Evolutionary conservation across 2,888 invertebrate species (phyloP).

Genomic region (Calliscelio sp.): DNA sequence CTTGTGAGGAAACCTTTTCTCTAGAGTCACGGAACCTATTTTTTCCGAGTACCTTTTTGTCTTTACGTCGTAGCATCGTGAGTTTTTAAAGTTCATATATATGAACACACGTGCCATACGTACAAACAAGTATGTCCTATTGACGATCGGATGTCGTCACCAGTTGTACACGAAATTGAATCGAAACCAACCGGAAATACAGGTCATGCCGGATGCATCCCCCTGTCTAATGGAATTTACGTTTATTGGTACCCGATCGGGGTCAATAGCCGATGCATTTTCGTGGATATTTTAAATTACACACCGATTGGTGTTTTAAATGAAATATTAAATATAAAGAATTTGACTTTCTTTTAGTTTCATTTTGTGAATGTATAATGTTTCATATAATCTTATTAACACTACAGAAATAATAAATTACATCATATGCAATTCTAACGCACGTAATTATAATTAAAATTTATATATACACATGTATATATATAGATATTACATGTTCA

Average conservation of each 20-base stretch:
- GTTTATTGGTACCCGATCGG: conserved; percentile 77
- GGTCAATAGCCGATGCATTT: conserved; percentile 65
- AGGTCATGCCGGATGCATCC: conserved; percentile 78
- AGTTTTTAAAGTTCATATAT: conserved; percentile 32
- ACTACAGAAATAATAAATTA: too few species aligned
- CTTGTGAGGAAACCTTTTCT: neutral
- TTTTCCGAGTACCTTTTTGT: conserved; percentile 42
- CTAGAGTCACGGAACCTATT: conserved; percentile 27
- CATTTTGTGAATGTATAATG: too few species aligned
- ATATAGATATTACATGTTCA: too few species aligned
- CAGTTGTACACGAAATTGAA: conserved; percentile 80
- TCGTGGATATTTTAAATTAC: conserved; percentile 15
- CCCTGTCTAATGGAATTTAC: conserved; percentile 79
- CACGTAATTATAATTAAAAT: too few species aligned
- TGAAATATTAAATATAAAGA: too few species aligned
- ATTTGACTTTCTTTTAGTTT: too few species aligned
- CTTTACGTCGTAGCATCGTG: conserved; percentile 16
- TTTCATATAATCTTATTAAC: too few species aligned
- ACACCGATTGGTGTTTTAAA: conserved; percentile 10
- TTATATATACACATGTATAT: too few species aligned
- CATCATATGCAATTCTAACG: too few species aligned
- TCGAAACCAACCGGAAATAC: conserved; percentile 79
- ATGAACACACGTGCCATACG: conserved; percentile 36
- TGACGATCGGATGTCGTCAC: conserved; percentile 67
- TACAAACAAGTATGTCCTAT: conserved; percentile 55